These are phyloP conservation scores for Naja naja DNA, from an alignment of 2,113 vertebrate species.

Conservation along the genomic window DNA sequence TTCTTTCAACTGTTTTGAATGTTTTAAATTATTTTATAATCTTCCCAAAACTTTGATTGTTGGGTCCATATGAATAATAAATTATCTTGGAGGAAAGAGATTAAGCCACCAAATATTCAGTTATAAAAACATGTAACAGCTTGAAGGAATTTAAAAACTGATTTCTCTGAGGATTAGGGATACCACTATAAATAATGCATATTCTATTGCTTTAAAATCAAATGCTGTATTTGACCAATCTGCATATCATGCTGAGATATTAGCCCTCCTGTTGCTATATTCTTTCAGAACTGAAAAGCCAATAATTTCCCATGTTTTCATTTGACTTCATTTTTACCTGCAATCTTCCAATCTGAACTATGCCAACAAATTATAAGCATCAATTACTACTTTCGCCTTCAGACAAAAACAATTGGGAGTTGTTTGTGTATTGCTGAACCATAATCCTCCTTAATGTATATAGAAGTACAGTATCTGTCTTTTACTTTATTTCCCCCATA, in stretches of 20 bases:
- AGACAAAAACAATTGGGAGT: neutral
- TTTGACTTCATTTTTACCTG: neutral
- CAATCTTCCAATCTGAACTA: neutral
- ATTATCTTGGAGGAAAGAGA: neutral
- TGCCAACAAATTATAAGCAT: neutral
- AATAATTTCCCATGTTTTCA: neutral
- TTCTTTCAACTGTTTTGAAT: neutral
- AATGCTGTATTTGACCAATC: neutral
- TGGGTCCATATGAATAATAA: neutral
- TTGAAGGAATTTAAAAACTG: neutral
- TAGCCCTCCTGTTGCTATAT: neutral
- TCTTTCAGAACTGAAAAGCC: neutral
- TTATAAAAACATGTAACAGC: neutral
- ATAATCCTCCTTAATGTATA: neutral
- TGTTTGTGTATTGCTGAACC: neutral
- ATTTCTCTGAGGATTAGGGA: neutral
- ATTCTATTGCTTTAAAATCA: neutral
- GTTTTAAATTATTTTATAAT: neutral
- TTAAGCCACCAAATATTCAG: neutral
- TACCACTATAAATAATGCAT: neutral
- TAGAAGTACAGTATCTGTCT: neutral
- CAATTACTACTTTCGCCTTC: neutral
- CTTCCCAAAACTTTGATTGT: neutral
- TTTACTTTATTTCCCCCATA: neutral
- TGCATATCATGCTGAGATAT: neutral